Evolutionary conservation across 2,797 vertebrate genomes (phyloP).

Genomic region (Sciurus carolinensis): DNA sequence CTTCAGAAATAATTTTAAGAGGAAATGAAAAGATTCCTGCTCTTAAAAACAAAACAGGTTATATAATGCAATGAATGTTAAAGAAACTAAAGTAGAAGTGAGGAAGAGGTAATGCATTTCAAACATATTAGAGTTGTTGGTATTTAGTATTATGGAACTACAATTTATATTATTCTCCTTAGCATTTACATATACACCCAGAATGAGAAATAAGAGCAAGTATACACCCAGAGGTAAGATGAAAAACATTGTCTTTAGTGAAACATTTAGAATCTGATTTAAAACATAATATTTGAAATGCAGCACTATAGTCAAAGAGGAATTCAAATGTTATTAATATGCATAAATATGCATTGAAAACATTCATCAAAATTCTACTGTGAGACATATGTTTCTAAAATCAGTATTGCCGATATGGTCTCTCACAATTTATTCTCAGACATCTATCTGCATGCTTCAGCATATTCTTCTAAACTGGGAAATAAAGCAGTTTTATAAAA

Average conservation of each 20-base stretch:
- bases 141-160: not conserved
- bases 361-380: slow-evolving; percentile 62
- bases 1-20: not conserved
- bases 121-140: not conserved
- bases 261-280: not conserved
- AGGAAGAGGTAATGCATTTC: not conserved
- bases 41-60: not conserved
- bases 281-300: slow-evolving; percentile 54
- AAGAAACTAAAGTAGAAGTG: not conserved
- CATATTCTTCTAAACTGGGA: slow-evolving; percentile 49
- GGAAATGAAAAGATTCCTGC: not conserved
- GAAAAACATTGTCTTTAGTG: slow-evolving; percentile 6
- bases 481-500: slow-evolving; percentile 62
- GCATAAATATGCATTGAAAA: slow-evolving; percentile 52
- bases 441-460: slow-evolving; percentile 37
- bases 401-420: not conserved
- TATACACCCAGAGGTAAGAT: not conserved
- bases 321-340: slow-evolving; percentile 68
- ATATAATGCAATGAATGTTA: not conserved
- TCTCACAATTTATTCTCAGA: slow-evolving; percentile 50
- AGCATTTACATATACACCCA: not conserved
- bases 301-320: not conserved
- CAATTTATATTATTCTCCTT: not conserved
- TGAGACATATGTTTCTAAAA: slow-evolving; percentile 57
- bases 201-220: not conserved